phyloP scores from a whole-genome alignment of 2,797 vertebrate genomes.

The Pseudochromis fuscus region DNA sequence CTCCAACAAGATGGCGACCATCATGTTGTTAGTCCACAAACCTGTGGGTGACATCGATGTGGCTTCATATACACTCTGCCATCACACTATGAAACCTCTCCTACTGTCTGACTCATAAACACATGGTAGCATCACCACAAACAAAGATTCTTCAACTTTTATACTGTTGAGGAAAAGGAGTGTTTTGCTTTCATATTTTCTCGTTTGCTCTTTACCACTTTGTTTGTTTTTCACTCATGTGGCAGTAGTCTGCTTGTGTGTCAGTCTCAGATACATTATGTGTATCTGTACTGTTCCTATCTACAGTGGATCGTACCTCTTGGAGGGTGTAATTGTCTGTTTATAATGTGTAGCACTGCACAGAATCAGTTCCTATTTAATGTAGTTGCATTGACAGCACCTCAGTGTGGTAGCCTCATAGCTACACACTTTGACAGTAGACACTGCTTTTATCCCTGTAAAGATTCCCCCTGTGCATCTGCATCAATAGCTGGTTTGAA shows the following conservation, averaged over 20 bases:
- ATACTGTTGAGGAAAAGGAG: background rate
- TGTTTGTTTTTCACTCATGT: background rate
- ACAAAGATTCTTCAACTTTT: constrained; percentile 21
- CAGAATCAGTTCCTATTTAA: background rate
- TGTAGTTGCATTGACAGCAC: background rate
- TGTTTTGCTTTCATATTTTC: background rate
- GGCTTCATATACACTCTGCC: too few relatives aligned
- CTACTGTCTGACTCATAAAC: too few relatives aligned
- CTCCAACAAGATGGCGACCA: too few relatives aligned
- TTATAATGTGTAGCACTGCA: background rate
- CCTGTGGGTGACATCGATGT: too few relatives aligned
- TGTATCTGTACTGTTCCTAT: too few relatives aligned
- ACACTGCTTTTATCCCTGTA: background rate
- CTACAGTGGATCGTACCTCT: background rate
- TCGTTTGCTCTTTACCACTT: background rate
- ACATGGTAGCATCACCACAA: background rate
- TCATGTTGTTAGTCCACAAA: too few relatives aligned
- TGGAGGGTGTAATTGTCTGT: background rate
- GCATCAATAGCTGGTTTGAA: background rate
- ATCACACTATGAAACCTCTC: too few relatives aligned
- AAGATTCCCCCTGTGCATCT: background rate
- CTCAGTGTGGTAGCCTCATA: background rate
- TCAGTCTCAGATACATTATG: too few relatives aligned
- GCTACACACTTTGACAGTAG: background rate
- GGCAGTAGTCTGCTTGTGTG: background rate